Base-by-base conservation (phyloP, 2,113 vertebrate genomes). In the Gadus chalcogrammus region DNA sequence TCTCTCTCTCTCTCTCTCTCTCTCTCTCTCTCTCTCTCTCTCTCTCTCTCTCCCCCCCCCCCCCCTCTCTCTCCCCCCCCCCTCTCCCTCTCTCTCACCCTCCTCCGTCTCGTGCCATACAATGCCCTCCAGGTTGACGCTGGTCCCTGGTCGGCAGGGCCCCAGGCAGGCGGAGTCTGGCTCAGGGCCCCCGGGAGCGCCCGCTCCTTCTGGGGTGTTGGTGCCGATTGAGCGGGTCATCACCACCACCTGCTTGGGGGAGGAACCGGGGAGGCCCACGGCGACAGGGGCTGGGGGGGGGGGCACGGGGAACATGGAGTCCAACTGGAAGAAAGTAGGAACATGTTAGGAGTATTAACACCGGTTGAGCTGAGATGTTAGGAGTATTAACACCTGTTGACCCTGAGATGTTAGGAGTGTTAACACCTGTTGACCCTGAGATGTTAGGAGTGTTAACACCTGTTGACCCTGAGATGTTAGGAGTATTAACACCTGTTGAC, bases 81-180 rank as follows among this genome's bases (percentile, higher is more conserved):
- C 8, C 20, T 24, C 15, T 12, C 27, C 11, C 20, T 13, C 27
- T 35, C 7, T n/a, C 90, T 93, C 91, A 98, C 96, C 96, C 95
- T 97, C 96, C 81, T 98, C 94, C 0, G 96, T 98, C 92, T 98
- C 96, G 77, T 98, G 96, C 96, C 96, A 98, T 73, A 98, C 95
- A 83, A 98, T 98, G 74, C 96, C 96, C 93, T 98, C 96, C 91
- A 98, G 91, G 91, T 97, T 98, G 82, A 98, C 95, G 77, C 95
- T 98, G 85, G 96, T 98, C 67, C 96, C 96, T 11, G 96, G 96
- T 84, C 96, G 94, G 88, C 96, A 98, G 72, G 96, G 96, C 74
- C 96, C 95, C 80, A 95, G 88, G 85, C 93, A 94, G 89, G 94
- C 93, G 0, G 93, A 89, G 80, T 96, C 93, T 82, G 92, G 89